These are phyloP conservation scores for Salpingus planirostris DNA, from an alignment of 2,888 invertebrate genomes.

Conservation along the genomic window DNA sequence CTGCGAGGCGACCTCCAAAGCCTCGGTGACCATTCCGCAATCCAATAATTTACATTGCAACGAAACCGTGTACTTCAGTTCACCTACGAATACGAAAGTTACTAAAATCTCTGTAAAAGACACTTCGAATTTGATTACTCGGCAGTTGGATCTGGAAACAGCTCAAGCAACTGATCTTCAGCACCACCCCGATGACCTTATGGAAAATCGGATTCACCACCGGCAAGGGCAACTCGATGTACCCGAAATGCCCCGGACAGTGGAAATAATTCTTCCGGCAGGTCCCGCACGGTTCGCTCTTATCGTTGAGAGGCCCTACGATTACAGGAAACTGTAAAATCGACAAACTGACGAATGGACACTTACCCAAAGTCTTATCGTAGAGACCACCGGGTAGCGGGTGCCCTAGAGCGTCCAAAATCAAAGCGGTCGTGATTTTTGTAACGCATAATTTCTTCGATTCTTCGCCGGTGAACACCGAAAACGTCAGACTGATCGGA, in stretches of 20 bases:
- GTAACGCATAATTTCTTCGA: slow-evolving; percentile 70
- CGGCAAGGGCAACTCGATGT: slow-evolving; percentile 81
- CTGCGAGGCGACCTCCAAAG: slow-evolving; percentile 49
- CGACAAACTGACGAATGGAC: neutral
- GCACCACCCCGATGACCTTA: slow-evolving; percentile 57
- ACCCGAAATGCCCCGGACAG: slow-evolving; percentile 92
- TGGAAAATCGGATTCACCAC: slow-evolving; percentile 88
- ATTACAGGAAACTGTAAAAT: slow-evolving; percentile 3
- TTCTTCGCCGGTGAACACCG: slow-evolving; percentile 67
- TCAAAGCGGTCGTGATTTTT: slow-evolving; percentile 67
- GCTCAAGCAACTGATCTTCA: slow-evolving; percentile 60
- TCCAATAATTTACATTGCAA: slow-evolving; percentile 65
- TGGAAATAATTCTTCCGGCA: slow-evolving; percentile 58
- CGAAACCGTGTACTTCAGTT: slow-evolving; percentile 41
- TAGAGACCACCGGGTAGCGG: slow-evolving; percentile 81
- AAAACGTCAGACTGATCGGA: slow-evolving; percentile 48
- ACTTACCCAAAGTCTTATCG: slow-evolving; percentile 68
- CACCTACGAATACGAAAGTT: no score
- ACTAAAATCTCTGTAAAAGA: no score
- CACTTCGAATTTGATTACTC: no score
- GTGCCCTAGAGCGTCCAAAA: slow-evolving; percentile 77
- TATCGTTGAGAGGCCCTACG: slow-evolving; percentile 51
- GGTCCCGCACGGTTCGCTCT: slow-evolving; percentile 67
- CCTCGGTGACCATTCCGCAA: slow-evolving; percentile 62
- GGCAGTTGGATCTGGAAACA: slow-evolving; percentile 63